Percentiles rank a stretch among this genome's conserved stretches.
Evolutionary conservation across 30 jellyfish, hydroid and myxozoan genomes (phyloP).

Genomic region (Euphysa ruthae): DNA sequence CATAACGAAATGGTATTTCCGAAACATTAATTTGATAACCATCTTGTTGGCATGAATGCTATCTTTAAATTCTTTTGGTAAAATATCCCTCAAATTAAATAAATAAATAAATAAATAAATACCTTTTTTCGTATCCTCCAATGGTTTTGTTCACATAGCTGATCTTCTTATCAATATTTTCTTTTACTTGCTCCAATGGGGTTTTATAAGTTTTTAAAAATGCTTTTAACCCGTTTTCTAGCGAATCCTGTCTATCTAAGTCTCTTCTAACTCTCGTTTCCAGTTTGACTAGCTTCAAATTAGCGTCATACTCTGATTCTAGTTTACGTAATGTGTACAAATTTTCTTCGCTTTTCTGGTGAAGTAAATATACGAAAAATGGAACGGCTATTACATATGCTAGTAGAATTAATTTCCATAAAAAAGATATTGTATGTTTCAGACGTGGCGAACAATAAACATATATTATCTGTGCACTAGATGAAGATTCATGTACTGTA

Average conservation of each 20-base stretch:
- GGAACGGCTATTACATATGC: constrained; percentile 27
- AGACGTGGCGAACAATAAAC: constrained; percentile 39
- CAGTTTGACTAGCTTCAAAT: not conserved
- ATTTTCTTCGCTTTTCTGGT: constrained; percentile 3
- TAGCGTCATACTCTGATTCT: not conserved
- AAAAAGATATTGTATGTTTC: constrained; percentile 10
- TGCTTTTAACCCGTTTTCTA: not conserved
- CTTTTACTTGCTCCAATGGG: too few species aligned
- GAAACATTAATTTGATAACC: too few species aligned
- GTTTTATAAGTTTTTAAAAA: not conserved
- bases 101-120: too few species aligned
- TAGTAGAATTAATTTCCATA: not conserved
- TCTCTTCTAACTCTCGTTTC: not conserved
- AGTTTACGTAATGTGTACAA: not conserved
- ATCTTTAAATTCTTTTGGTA: too few species aligned
- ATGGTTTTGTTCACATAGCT: too few species aligned
- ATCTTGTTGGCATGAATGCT: too few species aligned
- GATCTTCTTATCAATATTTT: too few species aligned
- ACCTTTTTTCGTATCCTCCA: too few species aligned
- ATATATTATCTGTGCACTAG: constrained; percentile 21
- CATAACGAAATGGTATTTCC: too few species aligned
- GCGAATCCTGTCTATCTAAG: not conserved
- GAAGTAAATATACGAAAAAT: constrained; percentile 7
- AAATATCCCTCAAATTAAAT: too few species aligned
- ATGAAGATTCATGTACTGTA: constrained; percentile 18